Conservation (phyloP, 2,113 vertebrate genomes). For the Nymphicus hollandicus region DNA sequence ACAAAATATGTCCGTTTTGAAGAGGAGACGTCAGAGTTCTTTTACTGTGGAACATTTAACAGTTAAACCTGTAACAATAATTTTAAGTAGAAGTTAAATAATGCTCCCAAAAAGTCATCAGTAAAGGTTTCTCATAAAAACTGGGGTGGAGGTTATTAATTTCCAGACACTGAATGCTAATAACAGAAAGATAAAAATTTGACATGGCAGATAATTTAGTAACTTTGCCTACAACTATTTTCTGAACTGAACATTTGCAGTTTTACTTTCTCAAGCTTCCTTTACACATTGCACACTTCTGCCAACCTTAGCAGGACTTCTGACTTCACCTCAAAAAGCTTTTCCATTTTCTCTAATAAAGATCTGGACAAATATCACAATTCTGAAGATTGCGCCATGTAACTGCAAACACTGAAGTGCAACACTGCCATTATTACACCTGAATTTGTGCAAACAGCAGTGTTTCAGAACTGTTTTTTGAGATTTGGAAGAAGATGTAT, state of each 20-base stretch:
- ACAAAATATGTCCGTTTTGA: slow-evolving; percentile 14
- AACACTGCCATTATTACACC: not conserved
- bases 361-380: not conserved
- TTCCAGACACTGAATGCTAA: not conserved
- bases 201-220: not conserved
- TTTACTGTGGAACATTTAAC: not conserved
- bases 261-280: not conserved
- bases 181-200: not conserved
- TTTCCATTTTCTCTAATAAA: not conserved
- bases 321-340: not conserved
- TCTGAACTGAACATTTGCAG: not conserved
- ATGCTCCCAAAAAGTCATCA: not conserved
- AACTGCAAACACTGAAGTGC: not conserved
- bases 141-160: not conserved
- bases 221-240: not conserved
- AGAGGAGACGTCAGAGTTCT: not conserved
- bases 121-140: not conserved
- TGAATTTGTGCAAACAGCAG: not conserved
- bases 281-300: not conserved
- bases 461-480: not conserved
- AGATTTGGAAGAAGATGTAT: not conserved
- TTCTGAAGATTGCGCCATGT: not conserved
- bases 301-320: not conserved
- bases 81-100: not conserved
- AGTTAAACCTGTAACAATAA: not conserved